Conservation (phyloP, 1,140 invertebrate genomes). For the Polypedilum pembai region DNA sequence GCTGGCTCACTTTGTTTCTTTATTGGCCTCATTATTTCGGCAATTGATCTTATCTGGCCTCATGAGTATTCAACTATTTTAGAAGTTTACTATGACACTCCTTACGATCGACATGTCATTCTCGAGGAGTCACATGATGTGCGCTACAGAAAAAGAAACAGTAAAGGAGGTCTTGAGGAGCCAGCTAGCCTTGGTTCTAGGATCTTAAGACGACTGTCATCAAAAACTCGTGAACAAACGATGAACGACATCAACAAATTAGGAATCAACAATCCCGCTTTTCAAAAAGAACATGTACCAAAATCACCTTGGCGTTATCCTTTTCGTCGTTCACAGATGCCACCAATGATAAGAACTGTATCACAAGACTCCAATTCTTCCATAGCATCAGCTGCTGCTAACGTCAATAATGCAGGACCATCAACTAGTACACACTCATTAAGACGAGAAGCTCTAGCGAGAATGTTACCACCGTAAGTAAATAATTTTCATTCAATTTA, state of each 20-base stretch:
- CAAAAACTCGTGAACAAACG: conserved; percentile 42
- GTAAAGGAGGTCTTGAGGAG: conserved; percentile 52
- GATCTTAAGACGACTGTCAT: conserved; percentile 52
- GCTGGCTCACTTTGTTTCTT: conserved; percentile 70
- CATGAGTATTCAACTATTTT: conserved; percentile 86
- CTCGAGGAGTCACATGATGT: conserved; percentile 80
- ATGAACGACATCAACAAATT: conserved; percentile 28
- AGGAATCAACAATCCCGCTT: conserved; percentile 51
- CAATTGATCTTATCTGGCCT: conserved; percentile 77
- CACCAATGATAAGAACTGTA: conserved; percentile 39
- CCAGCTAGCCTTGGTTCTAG: conserved; percentile 51
- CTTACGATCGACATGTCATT: conserved; percentile 84
- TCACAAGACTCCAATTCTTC: conserved; percentile 46
- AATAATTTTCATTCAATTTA: background rate
- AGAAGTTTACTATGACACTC: conserved; percentile 90
- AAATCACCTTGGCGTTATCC: conserved; percentile 54
- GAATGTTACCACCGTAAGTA: conserved; percentile 37
- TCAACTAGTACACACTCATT: conserved; percentile 33
- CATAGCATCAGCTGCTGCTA: conserved; percentile 39
- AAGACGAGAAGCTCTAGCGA: conserved; percentile 36
- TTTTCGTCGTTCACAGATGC: conserved; percentile 41
- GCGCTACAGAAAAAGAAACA: conserved; percentile 54
- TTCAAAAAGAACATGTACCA: conserved; percentile 50
- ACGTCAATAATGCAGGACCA: conserved; percentile 36
- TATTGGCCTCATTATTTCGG: conserved; percentile 67